phyloP scores from a whole-genome alignment of 2,797 vertebrate species.

The Macropus fuliginosus region DNA sequence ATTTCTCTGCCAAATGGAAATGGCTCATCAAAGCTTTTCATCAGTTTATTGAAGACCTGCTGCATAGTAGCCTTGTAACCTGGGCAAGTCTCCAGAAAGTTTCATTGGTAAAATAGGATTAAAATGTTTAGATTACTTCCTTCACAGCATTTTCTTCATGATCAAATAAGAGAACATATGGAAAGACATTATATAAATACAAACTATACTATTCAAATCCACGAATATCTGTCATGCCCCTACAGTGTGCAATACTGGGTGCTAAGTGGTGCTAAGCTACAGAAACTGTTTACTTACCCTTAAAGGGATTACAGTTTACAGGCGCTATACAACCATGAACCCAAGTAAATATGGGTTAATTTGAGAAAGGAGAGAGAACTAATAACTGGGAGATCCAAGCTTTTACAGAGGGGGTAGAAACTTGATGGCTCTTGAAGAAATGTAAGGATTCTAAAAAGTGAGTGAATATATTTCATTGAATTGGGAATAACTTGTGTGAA shows the following conservation, averaged over 20 bases:
- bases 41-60: neutral
- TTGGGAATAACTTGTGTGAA: neutral
- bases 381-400: neutral
- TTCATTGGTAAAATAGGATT: neutral
- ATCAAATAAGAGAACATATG: neutral
- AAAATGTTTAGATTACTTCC: neutral
- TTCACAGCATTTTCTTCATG: neutral
- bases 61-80: neutral
- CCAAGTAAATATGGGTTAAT: neutral
- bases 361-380: neutral
- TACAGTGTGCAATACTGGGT: neutral
- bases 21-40: neutral
- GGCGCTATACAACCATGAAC: neutral
- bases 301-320: neutral
- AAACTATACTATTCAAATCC: neutral
- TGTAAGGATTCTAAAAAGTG: neutral
- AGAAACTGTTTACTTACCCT: neutral
- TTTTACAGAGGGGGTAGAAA: neutral
- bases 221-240: neutral
- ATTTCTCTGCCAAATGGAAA: neutral
- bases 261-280: neutral
- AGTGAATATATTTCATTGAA: neutral
- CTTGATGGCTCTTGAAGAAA: neutral
- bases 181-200: neutral
- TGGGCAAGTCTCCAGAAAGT: neutral